Percentiles rank a stretch among this genome's conserved stretches.
These are phyloP conservation scores for Aleadryas rufinucha DNA, from an alignment of 2,113 vertebrate species.

Conservation along the genomic window DNA sequence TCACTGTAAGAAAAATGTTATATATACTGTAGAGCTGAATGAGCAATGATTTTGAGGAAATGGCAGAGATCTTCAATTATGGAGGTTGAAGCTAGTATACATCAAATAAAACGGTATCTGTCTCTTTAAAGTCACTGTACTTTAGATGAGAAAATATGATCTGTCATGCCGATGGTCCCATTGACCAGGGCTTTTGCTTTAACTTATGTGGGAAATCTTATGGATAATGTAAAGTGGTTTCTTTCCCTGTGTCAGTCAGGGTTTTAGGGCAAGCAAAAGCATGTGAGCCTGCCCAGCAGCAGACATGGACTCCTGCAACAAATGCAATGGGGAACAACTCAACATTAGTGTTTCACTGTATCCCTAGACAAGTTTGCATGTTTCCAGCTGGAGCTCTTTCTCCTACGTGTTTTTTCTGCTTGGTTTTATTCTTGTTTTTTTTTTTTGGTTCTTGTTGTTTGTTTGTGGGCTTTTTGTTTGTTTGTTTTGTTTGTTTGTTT, in stretches of 20 bases:
- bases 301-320: not conserved
- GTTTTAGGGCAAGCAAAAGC: not conserved
- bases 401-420: not conserved
- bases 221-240: not conserved
- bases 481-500: too few species aligned
- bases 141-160: not conserved
- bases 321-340: not conserved
- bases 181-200: not conserved
- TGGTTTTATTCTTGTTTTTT: not conserved
- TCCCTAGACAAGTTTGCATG: not conserved
- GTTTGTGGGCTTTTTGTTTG: not conserved
- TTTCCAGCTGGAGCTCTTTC: not conserved
- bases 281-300: not conserved
- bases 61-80: not conserved
- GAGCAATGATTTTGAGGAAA: not conserved
- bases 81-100: not conserved
- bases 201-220: not conserved
- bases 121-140: not conserved
- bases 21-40: not conserved
- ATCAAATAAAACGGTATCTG: not conserved
- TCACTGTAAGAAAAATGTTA: not conserved
- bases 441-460: not conserved
- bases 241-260: not conserved
- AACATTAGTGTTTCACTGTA: not conserved
- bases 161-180: not conserved